Conservation (phyloP, 2,113 vertebrate genomes). For the Pongo pygmaeus region DNA sequence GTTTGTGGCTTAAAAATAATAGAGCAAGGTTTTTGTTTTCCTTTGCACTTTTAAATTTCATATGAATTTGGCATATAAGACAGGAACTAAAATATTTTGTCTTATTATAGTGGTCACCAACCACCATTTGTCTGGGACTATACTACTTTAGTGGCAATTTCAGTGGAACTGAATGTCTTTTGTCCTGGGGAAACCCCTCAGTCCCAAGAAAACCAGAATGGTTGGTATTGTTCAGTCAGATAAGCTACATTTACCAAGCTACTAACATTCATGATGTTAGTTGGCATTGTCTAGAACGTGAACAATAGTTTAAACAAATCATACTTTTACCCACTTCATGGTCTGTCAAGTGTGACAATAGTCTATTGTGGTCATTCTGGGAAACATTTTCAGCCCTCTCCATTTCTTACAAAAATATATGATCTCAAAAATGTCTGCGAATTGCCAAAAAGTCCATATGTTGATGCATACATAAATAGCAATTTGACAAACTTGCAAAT, state of each 20-base stretch:
- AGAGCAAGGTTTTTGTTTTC: background rate
- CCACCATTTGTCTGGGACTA: background rate
- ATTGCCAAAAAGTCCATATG: background rate
- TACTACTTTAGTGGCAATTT: background rate
- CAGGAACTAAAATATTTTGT: background rate
- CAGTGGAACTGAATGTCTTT: background rate
- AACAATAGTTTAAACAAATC: background rate
- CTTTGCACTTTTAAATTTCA: background rate
- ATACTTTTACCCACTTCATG: background rate
- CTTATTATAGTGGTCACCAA: background rate
- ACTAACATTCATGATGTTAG: background rate
- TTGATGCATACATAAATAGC: background rate
- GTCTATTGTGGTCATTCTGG: background rate
- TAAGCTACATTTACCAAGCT: background rate
- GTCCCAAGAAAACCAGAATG: background rate
- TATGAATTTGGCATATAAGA: background rate
- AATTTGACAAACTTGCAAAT: background rate
- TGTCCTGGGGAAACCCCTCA: fast-evolving
- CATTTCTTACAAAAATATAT: background rate
- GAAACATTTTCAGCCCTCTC: background rate
- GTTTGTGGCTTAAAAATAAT: background rate
- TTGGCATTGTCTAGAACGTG: background rate
- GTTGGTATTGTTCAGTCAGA: background rate
- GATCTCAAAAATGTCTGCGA: background rate
- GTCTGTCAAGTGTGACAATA: background rate